Base-by-base conservation (phyloP, 2,888 invertebrate genomes). In the Meiosimyza platycephala region DNA sequence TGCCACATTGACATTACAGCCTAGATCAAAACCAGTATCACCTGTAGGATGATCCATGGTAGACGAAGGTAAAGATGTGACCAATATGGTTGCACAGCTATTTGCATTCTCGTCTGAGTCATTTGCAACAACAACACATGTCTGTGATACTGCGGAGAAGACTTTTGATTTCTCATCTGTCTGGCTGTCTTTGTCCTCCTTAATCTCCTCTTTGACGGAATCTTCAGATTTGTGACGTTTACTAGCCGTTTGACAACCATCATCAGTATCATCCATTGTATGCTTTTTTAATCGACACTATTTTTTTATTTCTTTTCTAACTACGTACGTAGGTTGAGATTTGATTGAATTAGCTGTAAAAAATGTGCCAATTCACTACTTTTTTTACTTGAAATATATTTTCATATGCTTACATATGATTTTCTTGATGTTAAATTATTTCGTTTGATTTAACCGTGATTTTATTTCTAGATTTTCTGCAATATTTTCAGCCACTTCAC, bases 231-330 rank as follows among this genome's bases (percentile, higher is more conserved):
- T 70, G 51, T 28, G 15, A 15, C 68, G 22, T 6, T 72, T 48
- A 33, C 77, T 13, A 72, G 79, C 22, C 82, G 78, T 59, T 83
- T 83, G 51, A 68, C 77, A 72, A 16, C 77, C 72, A 66, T 75
- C 62, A 28, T 69, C 75, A 15, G 69, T 33, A 22, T 75, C 76
- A 59, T 16, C 52, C 51, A 33, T 50, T 40, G n/a, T 22, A 22
- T 22, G 1, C 1, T 22, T 16, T 28, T 40, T 13, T 77, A 76
- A 22, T 75, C 75, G 33, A 76, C 75, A 22, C 64, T 52, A 12
- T 28, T 55, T 51, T 16, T 55, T 59, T 9, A 63, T 15, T 77
- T 72, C 22, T 18, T 51, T 52, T 66, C 4, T 40, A 40, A 9
- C 40, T 40, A 9, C 40, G 40, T 40, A 28, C 4, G 28, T 28